phyloP scores from a whole-genome alignment of 2,888 invertebrate genomes.

The Stenoptilia bipunctidactyla region DNA sequence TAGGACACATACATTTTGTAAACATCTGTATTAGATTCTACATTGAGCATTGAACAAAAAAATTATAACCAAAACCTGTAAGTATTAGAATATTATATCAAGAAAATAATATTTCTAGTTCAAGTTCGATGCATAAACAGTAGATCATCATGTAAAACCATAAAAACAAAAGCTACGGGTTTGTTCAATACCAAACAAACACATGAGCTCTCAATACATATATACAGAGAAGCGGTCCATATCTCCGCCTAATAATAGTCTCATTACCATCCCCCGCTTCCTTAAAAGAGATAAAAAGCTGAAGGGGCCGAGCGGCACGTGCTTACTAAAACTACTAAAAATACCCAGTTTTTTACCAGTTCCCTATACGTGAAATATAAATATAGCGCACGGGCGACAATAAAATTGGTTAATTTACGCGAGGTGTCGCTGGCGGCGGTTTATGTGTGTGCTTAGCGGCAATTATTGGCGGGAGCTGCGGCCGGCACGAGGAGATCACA shows the following conservation, averaged over 20 bases:
- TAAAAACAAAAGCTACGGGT: no score
- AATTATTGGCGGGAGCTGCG: conserved; percentile 36
- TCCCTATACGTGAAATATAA: conserved; percentile 41
- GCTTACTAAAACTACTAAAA: conserved; percentile 50
- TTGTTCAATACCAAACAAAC: no score
- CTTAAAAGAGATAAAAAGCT: conserved; percentile 38
- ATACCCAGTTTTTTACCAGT: neutral
- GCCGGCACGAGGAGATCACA: no score
- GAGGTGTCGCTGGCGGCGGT: conserved; percentile 48
- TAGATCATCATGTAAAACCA: no score
- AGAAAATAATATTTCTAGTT: no score
- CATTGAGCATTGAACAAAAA: no score
- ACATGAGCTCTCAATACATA: no score
- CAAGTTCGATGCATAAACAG: no score
- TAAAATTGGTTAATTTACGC: conserved; percentile 68
- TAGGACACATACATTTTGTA: no score
- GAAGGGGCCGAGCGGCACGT: conserved; percentile 41
- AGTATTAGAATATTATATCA: no score
- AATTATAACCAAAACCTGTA: no score
- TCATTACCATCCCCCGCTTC: conserved; percentile 20
- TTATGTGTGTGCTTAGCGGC: conserved; percentile 66
- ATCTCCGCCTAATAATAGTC: conserved; percentile 29
- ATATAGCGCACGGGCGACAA: conserved; percentile 39
- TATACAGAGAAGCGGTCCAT: neutral
- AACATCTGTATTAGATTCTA: no score